Evolutionary conservation across 2,797 vertebrate genomes (phyloP).

Genomic region (Acrocephalus scirpaceus): DNA sequence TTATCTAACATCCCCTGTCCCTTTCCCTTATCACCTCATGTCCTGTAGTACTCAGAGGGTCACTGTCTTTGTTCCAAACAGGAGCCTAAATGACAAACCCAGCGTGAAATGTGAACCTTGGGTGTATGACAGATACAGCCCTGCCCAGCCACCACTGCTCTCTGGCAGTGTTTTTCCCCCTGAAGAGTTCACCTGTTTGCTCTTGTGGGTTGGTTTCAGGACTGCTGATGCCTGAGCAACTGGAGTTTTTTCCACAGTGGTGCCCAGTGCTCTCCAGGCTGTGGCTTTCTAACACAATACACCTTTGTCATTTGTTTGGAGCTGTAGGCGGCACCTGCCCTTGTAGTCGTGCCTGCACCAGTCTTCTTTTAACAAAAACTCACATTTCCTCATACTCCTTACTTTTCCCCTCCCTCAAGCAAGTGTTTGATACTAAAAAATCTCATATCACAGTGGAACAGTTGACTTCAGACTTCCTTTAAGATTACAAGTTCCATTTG

Average conservation of each 20-base stretch:
- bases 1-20: neutral
- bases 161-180: neutral
- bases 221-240: neutral
- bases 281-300: conserved; percentile 24
- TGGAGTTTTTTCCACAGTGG: neutral
- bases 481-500: neutral
- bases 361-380: conserved; percentile 13
- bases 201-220: neutral
- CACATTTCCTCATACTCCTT: neutral
- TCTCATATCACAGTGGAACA: neutral
- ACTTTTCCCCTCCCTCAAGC: neutral
- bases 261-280: neutral
- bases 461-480: neutral
- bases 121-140: neutral
- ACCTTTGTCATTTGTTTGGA: conserved; percentile 21
- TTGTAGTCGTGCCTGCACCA: neutral
- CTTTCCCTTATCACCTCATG: neutral
- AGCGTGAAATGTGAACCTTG: neutral
- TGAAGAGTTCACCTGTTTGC: neutral
- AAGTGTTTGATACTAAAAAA: neutral
- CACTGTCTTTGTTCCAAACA: neutral
- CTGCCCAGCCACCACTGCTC: neutral
- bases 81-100: neutral
- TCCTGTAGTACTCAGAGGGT: neutral
- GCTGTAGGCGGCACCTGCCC: neutral